These are phyloP conservation scores for Anthopleura xanthogrammica DNA, from an alignment of 92 coral and sea anemone genomes.

Conservation along the genomic window DNA sequence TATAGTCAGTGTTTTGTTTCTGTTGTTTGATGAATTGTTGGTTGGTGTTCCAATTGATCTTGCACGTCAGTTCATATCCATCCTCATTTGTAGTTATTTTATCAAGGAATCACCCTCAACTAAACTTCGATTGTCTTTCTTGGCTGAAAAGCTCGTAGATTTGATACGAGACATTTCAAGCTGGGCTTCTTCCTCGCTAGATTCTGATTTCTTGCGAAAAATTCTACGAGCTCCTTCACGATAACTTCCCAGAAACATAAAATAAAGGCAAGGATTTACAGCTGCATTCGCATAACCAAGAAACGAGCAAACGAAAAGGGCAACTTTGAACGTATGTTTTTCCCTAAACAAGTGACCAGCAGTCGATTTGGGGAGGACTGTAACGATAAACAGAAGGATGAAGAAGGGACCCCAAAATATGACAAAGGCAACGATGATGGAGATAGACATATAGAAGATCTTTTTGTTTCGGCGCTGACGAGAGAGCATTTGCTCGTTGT, in stretches of 20 bases:
- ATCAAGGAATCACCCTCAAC: too few species aligned
- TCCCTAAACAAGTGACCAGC: too few species aligned
- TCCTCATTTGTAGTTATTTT: too few species aligned
- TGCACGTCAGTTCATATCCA: too few species aligned
- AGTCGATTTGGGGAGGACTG: background rate
- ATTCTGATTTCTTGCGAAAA: too few species aligned
- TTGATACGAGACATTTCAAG: too few species aligned
- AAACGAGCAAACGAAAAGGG: background rate
- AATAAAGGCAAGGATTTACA: conserved; percentile 1
- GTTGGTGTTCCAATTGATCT: too few species aligned
- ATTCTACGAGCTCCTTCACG: background rate
- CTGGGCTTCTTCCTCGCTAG: too few species aligned
- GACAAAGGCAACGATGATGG: conserved; percentile 14
- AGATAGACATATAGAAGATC: conserved; percentile 11
- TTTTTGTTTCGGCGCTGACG: conserved; percentile 2
- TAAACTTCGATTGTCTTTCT: too few species aligned
- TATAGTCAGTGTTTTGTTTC: too few species aligned
- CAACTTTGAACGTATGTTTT: background rate
- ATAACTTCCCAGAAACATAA: background rate
- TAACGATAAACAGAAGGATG: background rate
- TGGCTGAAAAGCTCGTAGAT: too few species aligned
- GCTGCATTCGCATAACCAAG: background rate
- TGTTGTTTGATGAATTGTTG: background rate
- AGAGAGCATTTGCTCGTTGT: background rate
- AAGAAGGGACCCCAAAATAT: conserved; percentile 21